Conservation (phyloP, 2,888 invertebrate species). For the Chouioia cunea region DNA sequence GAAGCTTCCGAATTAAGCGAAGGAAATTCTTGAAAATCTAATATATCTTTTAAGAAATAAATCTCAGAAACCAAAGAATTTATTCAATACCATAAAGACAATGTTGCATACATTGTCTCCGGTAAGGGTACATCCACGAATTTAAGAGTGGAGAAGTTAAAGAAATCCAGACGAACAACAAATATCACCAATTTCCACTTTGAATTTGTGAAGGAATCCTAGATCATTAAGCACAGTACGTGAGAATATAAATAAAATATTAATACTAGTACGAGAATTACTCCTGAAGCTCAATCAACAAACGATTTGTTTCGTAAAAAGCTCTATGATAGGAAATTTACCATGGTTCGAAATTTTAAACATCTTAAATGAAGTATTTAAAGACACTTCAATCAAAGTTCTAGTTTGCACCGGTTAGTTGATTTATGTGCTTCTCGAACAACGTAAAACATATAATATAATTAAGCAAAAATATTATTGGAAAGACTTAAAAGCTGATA, state of each 20-base stretch:
- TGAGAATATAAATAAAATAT: no score
- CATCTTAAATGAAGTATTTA: background rate
- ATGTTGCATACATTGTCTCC: no score
- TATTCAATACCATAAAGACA: no score
- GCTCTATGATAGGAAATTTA: background rate
- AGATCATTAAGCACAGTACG: no score
- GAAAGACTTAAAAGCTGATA: conserved; percentile 42
- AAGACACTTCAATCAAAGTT: background rate
- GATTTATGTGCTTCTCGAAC: background rate
- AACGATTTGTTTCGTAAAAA: background rate
- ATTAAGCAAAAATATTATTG: conserved; percentile 42
- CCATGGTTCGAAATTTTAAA: background rate
- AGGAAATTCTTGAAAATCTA: no score
- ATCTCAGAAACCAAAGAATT: no score
- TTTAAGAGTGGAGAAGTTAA: background rate
- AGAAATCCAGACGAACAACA: background rate
- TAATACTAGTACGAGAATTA: no score
- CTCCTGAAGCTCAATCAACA: background rate
- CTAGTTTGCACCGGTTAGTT: background rate
- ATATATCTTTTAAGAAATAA: no score
- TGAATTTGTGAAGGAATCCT: no score
- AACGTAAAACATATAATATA: conserved; percentile 42
- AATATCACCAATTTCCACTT: background rate
- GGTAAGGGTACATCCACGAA: no score
- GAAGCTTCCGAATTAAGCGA: no score